These are phyloP conservation scores for Trissonchulus latispiculum DNA, from an alignment of 2,888 invertebrate species.

Conservation along the genomic window DNA sequence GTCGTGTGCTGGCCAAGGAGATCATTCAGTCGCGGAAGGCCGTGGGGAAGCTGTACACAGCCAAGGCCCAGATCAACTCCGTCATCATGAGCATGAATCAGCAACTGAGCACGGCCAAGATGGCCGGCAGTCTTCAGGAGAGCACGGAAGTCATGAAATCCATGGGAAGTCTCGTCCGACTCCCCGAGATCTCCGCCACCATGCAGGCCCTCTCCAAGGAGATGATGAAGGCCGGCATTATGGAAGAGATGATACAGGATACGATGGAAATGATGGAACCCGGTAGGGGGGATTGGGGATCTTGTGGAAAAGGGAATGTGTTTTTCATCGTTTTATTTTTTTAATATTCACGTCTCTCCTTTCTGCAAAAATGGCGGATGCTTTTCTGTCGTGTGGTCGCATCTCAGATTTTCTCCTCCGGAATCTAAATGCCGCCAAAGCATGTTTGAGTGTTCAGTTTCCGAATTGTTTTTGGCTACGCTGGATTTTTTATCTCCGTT, in stretches of 20 bases:
- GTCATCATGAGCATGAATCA: slow-evolving; percentile 96
- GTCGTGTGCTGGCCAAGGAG: slow-evolving; percentile 59
- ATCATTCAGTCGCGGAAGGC: slow-evolving; percentile 58
- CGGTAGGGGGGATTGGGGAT: no score
- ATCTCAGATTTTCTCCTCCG: no score
- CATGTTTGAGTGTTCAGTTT: no score
- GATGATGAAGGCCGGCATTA: slow-evolving; percentile 98
- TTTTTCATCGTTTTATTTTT: no score
- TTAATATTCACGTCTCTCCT: no score
- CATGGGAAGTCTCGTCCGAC: slow-evolving; percentile 78
- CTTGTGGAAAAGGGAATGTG: no score
- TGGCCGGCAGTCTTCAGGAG: slow-evolving; percentile 81
- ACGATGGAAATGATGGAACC: slow-evolving; percentile 73
- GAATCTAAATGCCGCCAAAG: no score
- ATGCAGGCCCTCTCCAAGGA: slow-evolving; percentile 97
- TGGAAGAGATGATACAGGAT: slow-evolving; percentile 98
- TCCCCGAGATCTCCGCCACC: slow-evolving; percentile 84
- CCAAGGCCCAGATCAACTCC: slow-evolving; percentile 93
- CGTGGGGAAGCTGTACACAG: slow-evolving; percentile 77
- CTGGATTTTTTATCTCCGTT: no score
- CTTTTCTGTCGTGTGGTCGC: no score
- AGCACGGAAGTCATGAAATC: slow-evolving; percentile 98
- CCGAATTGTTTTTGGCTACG: no score
- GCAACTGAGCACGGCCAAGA: slow-evolving; percentile 84
- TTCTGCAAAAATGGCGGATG: no score